A percentile compares a stretch with the other conserved stretches of the same genome.
Conservation (phyloP, 2,888 invertebrate species). For the Stictocephala bisonia region DNA sequence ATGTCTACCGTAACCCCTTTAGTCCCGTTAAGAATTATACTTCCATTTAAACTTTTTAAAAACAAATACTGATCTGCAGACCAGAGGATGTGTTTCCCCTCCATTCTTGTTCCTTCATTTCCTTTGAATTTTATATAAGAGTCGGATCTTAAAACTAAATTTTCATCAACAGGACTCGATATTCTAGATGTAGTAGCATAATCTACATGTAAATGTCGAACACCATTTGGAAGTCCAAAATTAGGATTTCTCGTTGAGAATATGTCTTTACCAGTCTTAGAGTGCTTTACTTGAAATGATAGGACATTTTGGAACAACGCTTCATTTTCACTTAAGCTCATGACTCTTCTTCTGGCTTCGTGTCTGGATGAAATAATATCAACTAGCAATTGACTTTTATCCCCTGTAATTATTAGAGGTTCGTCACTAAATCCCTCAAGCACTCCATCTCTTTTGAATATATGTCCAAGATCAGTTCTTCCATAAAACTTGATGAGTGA, state of each 20-base stretch:
- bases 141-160: slow-evolving; percentile 76
- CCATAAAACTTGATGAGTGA: slow-evolving; percentile 84
- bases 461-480: slow-evolving; percentile 77
- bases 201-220: slow-evolving; percentile 60
- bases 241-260: slow-evolving; percentile 82
- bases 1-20: slow-evolving; percentile 77
- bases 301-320: slow-evolving; percentile 77
- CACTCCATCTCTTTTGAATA: slow-evolving; percentile 78
- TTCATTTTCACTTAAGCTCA: slow-evolving; percentile 73
- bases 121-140: slow-evolving; percentile 77
- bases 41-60: slow-evolving; percentile 80
- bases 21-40: slow-evolving; percentile 72
- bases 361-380: slow-evolving; percentile 58
- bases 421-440: slow-evolving; percentile 67
- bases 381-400: slow-evolving; percentile 63
- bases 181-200: slow-evolving; percentile 73
- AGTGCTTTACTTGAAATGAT: slow-evolving; percentile 76
- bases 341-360: slow-evolving; percentile 61
- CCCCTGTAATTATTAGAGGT: slow-evolving; percentile 65
- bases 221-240: slow-evolving; percentile 77
- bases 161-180: slow-evolving; percentile 77
- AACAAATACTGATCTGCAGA: slow-evolving; percentile 83
- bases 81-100: slow-evolving; percentile 78
- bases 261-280: slow-evolving; percentile 71
- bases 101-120: slow-evolving; percentile 81